Evolutionary conservation across 2,888 invertebrate genomes (phyloP).

Genomic region (Clostera curtula): DNA sequence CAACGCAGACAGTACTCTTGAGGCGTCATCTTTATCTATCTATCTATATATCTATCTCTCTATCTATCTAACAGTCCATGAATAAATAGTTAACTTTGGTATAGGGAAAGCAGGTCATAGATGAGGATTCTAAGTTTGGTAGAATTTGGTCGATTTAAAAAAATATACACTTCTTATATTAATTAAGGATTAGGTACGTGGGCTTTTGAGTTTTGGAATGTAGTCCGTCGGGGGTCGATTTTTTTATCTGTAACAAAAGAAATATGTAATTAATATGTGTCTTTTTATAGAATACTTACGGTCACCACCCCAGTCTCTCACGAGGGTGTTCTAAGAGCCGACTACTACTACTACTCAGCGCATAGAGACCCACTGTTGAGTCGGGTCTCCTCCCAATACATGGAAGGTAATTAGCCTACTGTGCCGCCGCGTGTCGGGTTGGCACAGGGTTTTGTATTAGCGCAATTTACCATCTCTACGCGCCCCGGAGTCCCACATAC

Average conservation of each 20-base stretch:
- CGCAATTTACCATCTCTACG: no score
- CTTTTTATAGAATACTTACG: no score
- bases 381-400: no score
- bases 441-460: no score
- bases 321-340: no score
- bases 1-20: constrained; percentile 94
- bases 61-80: constrained; percentile 5
- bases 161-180: constrained; percentile 7
- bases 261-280: constrained; percentile 5
- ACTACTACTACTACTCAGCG: no score
- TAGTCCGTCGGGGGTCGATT: constrained; percentile 28
- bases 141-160: constrained; percentile 39
- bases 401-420: no score
- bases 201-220: constrained; percentile 33
- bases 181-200: constrained; percentile 28
- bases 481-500: no score
- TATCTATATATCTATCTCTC: constrained; percentile 1
- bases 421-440: no score
- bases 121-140: constrained; percentile 32
- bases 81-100: constrained; percentile 36
- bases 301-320: no score
- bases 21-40: constrained; percentile 76
- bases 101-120: constrained; percentile 36
- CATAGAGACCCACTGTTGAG: no score
- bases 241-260: constrained; percentile 31